Evolutionary conservation across 1,140 invertebrate genomes (phyloP).

Genomic region (Pararge aegeria): DNA sequence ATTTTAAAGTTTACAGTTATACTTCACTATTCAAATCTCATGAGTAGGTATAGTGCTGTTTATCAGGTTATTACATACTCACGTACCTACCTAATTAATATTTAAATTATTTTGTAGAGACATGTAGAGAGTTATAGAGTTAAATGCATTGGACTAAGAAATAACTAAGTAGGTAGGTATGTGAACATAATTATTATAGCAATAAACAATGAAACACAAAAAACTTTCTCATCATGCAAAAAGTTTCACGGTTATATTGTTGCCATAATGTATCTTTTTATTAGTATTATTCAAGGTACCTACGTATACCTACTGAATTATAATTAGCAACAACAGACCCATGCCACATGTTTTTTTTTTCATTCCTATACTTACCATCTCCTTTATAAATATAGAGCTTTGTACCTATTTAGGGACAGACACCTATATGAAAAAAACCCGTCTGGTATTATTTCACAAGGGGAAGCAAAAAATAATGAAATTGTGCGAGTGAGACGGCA

Average conservation of each 20-base stretch:
- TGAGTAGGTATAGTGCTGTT: too few relatives aligned
- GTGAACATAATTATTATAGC: background rate
- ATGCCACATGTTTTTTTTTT: constrained; percentile 38
- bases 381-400: constrained; percentile 48
- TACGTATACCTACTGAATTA: constrained; percentile 14
- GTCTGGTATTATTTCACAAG: constrained; percentile 74
- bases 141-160: background rate
- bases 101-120: too few relatives aligned
- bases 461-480: constrained; percentile 78
- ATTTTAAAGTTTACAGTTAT: too few relatives aligned
- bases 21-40: too few relatives aligned
- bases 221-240: constrained; percentile 5
- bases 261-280: background rate
- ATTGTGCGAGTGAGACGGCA: constrained; percentile 68
- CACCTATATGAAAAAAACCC: constrained; percentile 69
- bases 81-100: too few relatives aligned
- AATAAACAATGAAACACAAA: constrained; percentile 3
- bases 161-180: background rate
- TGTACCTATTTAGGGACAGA: constrained; percentile 61
- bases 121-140: background rate
- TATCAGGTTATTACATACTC: too few relatives aligned
- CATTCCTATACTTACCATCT: constrained; percentile 56
- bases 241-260: background rate
- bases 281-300: constrained; percentile 18
- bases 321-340: constrained; percentile 41